Evolutionary conservation across 2,888 invertebrate genomes (phyloP), one percentile per base, ranked within the genome.

Genomic region (Sminthurides aquaticus): DNA sequence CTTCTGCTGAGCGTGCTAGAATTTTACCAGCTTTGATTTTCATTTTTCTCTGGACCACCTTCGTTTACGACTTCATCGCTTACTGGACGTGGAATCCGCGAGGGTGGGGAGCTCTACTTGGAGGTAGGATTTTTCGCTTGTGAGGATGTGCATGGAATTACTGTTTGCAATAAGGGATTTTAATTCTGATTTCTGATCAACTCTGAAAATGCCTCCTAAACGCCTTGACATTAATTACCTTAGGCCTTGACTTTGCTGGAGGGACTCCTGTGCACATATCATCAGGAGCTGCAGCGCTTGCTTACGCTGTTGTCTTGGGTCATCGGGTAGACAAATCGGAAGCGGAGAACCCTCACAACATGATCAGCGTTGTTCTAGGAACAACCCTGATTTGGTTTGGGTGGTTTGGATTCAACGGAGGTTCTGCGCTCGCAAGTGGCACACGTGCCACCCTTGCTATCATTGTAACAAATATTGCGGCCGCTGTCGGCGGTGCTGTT

Each of bases 31-130:
- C 69, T 3, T 48, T 67, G 11, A 60, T 72, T 61, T 72, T 72
- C 59, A 72, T 72, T 18, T 68, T 70, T 43, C n/a, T 72, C 0
- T 72, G 71, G 72, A 72, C 71, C 1, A 70, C 71, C 2, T 62
- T 70, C 8, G 71, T 72, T 11, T 72, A 72, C 54, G 71, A 72
- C 49, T 70, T 72, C 48, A 57, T 72, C 8, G 69, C 69, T 15
- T 70, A 62, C 48, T 72, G 71, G 71, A 69, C 70, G 1, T 72
- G 71, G 71, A 72, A 72, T 64, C 59, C 67, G 1, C 66, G 65
- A 24, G 72, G 70, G 18, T 71, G 70, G 69, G 59, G 62, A 22
- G 5, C 52, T 8, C 20, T 27, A 11, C 59, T 70, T 28, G 71
- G 71, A 64, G 69, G 71, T 68, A 49, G 20, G 20, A 34, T 58